These are phyloP conservation scores for Epinephelus moara DNA, from an alignment of 2,113 vertebrate genomes.

Conservation along the genomic window DNA sequence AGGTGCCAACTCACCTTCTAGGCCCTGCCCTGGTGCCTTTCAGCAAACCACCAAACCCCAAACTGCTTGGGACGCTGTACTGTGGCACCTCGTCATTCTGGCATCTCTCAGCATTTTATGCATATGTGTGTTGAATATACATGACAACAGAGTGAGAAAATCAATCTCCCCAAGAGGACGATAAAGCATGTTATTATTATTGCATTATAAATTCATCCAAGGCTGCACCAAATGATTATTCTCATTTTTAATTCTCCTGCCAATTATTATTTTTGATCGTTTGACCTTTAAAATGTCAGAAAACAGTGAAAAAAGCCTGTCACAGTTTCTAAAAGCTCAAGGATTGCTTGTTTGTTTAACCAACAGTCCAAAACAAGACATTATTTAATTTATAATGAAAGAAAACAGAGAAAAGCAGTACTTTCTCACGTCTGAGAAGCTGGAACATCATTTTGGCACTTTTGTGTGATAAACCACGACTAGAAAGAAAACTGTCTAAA, in stretches of 20 bases:
- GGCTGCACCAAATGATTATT: neutral
- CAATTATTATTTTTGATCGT: neutral
- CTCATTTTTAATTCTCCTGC: neutral
- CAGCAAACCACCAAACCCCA: too few relatives aligned
- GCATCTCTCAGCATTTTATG: too few relatives aligned
- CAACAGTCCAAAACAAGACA: neutral
- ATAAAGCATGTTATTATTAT: too few relatives aligned
- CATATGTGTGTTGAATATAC: too few relatives aligned
- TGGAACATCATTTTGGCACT: neutral
- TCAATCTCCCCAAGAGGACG: too few relatives aligned
- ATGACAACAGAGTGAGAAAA: too few relatives aligned
- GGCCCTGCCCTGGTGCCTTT: too few relatives aligned
- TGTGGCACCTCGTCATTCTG: too few relatives aligned
- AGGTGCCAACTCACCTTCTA: too few relatives aligned
- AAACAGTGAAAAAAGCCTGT: neutral
- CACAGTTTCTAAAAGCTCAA: neutral
- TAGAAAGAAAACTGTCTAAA: neutral
- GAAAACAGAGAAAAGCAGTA: neutral
- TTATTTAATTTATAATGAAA: neutral
- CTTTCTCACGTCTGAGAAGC: neutral
- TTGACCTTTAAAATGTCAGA: neutral
- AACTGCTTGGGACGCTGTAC: too few relatives aligned
- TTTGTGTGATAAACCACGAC: neutral
- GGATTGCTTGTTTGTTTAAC: neutral
- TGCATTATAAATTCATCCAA: too few relatives aligned